Base-by-base conservation (phyloP, 2,113 vertebrate species). In the Donacobius atricapilla region DNA sequence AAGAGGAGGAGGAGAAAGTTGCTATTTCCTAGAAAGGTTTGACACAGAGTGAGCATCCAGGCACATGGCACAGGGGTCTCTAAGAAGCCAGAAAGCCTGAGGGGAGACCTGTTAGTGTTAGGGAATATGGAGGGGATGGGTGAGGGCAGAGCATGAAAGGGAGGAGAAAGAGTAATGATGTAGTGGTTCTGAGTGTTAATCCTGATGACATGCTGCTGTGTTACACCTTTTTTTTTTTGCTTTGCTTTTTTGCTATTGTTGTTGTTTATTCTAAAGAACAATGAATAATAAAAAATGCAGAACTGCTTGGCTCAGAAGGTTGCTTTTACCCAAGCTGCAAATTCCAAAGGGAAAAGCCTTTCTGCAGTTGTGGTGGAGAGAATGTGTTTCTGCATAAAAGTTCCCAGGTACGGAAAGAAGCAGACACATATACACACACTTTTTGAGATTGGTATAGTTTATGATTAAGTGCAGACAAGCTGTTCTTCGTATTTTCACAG, bases 1-100 rank as follows among this genome's bases (percentile, higher is more conserved):
- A 78, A 6, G 58, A 73, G 44, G 12, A 79, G 7, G 24, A 80
- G 25, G 16, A 78, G 22, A 64, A 81, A 78, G 15, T 13, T 1
- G 0, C 12, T 50, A 2, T 75, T 82, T 82, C 35, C 56, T 63
- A 33, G 42, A 54, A 81, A 82, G 1, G 6, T 30, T 77, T 20
- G 39, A 40, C 28, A 56, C 15, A 48, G 24, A 31, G 7, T 39
- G 27, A 87, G 24, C 15, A n/a, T 30, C 30, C 22, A 13, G 14
- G 40, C 0, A 17, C 50, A 16, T 17, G 19, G 69, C 56, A 75
- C 31, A 31, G 0, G 1, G 39, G 6, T 58, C 11, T 40, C 70
- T 50, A 51, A 78, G 37, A 78, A 54, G 11, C 15, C 33, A 61
- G 14, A 3, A 48, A 70, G 35, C 5, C 12, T 51, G 39, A 2